Base-by-base conservation (phyloP, 2,888 invertebrate species). In the Microplitis deprimator region DNA sequence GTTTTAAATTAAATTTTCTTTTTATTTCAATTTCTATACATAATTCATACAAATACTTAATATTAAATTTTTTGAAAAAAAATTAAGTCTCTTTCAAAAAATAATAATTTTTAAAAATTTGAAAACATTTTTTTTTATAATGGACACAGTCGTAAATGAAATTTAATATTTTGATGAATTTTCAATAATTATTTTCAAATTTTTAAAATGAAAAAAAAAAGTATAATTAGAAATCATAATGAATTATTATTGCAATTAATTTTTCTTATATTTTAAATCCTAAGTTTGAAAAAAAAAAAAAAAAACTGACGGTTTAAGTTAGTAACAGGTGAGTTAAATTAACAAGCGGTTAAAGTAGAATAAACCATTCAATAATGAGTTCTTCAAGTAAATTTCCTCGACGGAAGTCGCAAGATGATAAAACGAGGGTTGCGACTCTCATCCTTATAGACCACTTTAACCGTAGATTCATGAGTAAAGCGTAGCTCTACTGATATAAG, bases 341-440 rank as follows among this genome's bases (percentile, higher is more conserved):
- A 61, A 40, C 77, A 74, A 77, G 70, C 70, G 83, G 87, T 87
- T 87, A 87, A 85, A 86, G 86, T 84, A 87, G 88, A 89, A 88
- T 89, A 89, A 89, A 89, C 89, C 86, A 87, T 86, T 87, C 87
- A 87, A 89, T 88, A 89, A 88, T 88, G 88, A 88, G 88, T 87
- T 86, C 84, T 84, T 82, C 84, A 84, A 85, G 85, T 85, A 85
- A 87, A 88, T 87, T 88, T 87, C 84, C 87, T 83, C 84, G 81
- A 82, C 79, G 80, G 85, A 87, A 86, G 74, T 74, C 65, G 77
- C 29, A 29, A 65, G 59, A 74, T 75, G 68, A 77, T 77, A 75
- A 74, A 77, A 39, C 73, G 77, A 77, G 88, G 86, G 87, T 87
- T 88, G 88, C 86, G 87, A 86, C 86, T 88, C 69, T 74, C 74